Base-by-base conservation (phyloP, 2,888 invertebrate species). In the Alentia gelatinosa region DNA sequence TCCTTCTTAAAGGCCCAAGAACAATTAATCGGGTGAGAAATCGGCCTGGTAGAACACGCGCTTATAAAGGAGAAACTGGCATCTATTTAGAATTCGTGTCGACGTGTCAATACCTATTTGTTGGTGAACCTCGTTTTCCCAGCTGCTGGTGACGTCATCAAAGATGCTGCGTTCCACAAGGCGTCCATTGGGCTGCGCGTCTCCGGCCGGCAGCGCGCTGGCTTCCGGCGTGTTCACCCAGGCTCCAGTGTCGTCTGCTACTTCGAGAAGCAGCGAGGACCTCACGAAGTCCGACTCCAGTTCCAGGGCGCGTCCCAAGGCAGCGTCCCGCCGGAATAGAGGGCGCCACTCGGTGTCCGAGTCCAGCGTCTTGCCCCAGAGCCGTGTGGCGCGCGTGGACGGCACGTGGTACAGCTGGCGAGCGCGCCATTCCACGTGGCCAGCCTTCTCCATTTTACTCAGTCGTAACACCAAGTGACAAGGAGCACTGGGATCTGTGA, bases 391-490 rank as follows among this genome's bases (percentile, higher is more conserved):
- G 33, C 93, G 92, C 19, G 92, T 91, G 19, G 91, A 75, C 23
- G 93, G 93, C 35, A 94, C 93, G 79, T 92, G 91, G 90, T 94
- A 94, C 63, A 95, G 91, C 68, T 94, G 94, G 23, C 95, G 92
- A n/a, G 94, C 90, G 89, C 94, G 94, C 94, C 94, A 94, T 92
- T 95, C 95, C 15, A 95, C 89, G 93, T 95, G 94, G 5, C 95
- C 95, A n/a, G 94, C 94, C 91, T 94, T 95, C 90, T 95, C 95
- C 94, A 95, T 94, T 91, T 95, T 95, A 92, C 94, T 95, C 93
- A 94, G 95, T 63, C 94, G 93, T n/a, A 94, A 4, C 35, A 63
- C 68, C 23, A 50, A 37, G 26, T 35, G 68, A n/a, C 37, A 68
- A 4, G 68, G 68, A 92, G 91, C 94, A 94, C 79, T 94, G 94